Conservation (phyloP, 2,113 vertebrate genomes). For the Brachionichthys hirsutus region DNA sequence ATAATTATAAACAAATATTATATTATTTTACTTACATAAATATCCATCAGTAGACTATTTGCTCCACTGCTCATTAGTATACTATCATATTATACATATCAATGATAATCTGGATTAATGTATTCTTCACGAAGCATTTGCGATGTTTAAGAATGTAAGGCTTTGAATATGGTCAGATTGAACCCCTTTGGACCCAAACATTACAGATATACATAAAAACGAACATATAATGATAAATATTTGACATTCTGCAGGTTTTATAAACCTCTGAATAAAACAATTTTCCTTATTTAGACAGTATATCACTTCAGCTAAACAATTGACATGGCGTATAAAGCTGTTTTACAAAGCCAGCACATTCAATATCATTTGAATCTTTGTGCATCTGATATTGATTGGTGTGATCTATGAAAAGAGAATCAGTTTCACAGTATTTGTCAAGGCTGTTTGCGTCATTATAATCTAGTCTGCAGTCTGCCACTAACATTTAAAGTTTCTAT, state of each 20-base stretch:
- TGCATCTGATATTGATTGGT: constrained; percentile 66
- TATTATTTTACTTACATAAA: too few species aligned
- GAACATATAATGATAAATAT: too few species aligned
- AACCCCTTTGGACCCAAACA: too few species aligned
- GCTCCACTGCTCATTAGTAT: too few species aligned
- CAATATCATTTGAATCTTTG: constrained; percentile 64
- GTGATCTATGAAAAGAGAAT: constrained; percentile 61
- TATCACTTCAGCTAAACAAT: constrained; percentile 50
- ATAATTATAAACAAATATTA: too few species aligned
- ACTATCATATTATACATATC: too few species aligned
- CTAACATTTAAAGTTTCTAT: constrained; percentile 24
- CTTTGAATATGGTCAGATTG: too few species aligned
- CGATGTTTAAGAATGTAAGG: too few species aligned
- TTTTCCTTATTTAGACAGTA: constrained; percentile 50
- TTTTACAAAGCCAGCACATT: constrained; percentile 52
- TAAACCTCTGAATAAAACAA: constrained; percentile 24
- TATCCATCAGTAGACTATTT: too few species aligned
- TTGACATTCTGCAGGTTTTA: not conserved
- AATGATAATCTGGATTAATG: too few species aligned
- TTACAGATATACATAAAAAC: too few species aligned
- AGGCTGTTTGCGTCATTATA: constrained; percentile 32
- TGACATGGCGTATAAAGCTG: constrained; percentile 53
- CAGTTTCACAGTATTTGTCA: constrained; percentile 64
- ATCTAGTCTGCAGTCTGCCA: constrained; percentile 1
- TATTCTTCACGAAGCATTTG: too few species aligned